Conservation (phyloP, 2,113 vertebrate genomes). For the Callipepla squamata region DNA sequence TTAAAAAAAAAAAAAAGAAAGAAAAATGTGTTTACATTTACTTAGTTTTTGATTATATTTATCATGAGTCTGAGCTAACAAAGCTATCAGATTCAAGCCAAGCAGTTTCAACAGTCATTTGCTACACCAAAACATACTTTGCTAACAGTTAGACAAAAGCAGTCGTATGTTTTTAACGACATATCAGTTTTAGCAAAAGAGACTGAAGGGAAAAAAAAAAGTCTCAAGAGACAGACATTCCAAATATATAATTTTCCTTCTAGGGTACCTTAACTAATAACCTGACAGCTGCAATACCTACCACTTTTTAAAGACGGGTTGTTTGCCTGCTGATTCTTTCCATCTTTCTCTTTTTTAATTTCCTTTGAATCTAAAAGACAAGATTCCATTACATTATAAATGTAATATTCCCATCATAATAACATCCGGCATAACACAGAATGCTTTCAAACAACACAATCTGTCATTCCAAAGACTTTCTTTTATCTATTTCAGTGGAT, state of each 20-base stretch:
- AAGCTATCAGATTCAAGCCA: neutral
- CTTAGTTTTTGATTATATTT: neutral
- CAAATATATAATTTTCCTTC: neutral
- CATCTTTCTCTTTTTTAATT: slow-evolving; percentile 85
- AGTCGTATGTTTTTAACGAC: neutral
- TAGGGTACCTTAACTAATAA: slow-evolving; percentile 21
- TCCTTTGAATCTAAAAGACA: slow-evolving; percentile 86
- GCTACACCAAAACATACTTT: neutral
- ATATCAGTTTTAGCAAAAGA: neutral
- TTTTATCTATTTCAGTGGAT: neutral
- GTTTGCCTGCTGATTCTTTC: slow-evolving; percentile 76
- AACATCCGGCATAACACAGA: slow-evolving; percentile 22
- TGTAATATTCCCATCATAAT: neutral
- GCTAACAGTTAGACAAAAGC: neutral
- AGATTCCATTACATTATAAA: slow-evolving; percentile 60
- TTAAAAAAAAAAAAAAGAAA: neutral
- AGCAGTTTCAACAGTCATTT: neutral
- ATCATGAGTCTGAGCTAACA: neutral
- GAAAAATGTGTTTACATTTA: neutral
- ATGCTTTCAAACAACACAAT: slow-evolving; percentile 20
- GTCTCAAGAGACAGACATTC: neutral
- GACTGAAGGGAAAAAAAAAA: neutral
- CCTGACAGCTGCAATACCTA: slow-evolving; percentile 72
- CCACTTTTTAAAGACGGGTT: slow-evolving; percentile 78
- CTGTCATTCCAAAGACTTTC: neutral